Evolutionary conservation across 2,888 invertebrate genomes (phyloP).

Genomic region (Dermolepida albohirtum): DNA sequence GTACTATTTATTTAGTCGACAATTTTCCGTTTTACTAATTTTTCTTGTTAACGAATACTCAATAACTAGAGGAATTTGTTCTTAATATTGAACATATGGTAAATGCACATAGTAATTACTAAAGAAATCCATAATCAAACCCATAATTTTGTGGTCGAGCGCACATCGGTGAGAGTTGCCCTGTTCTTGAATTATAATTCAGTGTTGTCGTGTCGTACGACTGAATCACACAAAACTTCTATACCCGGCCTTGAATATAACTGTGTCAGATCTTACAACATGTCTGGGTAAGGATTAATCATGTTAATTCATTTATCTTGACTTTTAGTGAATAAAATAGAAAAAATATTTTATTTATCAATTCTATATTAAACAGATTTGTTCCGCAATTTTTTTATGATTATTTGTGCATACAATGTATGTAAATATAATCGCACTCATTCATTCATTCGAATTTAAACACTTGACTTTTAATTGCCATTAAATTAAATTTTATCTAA

Average conservation of each 20-base stretch:
- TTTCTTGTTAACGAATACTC: no score
- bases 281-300: slow-evolving; percentile 26
- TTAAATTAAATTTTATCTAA: no score
- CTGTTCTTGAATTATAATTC: slow-evolving; percentile 18
- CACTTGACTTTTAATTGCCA: no score
- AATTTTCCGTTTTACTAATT: no score
- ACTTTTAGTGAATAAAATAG: background rate
- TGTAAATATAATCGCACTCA: no score
- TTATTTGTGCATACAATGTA: no score
- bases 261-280: slow-evolving; percentile 14
- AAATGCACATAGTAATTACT: slow-evolving; percentile 1
- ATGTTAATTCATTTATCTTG: background rate
- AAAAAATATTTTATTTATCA: background rate
- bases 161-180: slow-evolving; percentile 14
- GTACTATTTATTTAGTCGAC: no score
- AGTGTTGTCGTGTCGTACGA: slow-evolving; percentile 13
- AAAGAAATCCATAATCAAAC: slow-evolving; percentile 27
- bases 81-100: no score
- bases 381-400: no score
- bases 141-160: slow-evolving; percentile 24
- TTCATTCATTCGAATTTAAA: no score
- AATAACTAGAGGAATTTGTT: background rate
- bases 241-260: slow-evolving; percentile 9
- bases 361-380: no score
- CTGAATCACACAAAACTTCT: slow-evolving; percentile 19